phyloP scores from a whole-genome alignment of 2,888 invertebrate species.

The Oxyscelio sp. region DNA sequence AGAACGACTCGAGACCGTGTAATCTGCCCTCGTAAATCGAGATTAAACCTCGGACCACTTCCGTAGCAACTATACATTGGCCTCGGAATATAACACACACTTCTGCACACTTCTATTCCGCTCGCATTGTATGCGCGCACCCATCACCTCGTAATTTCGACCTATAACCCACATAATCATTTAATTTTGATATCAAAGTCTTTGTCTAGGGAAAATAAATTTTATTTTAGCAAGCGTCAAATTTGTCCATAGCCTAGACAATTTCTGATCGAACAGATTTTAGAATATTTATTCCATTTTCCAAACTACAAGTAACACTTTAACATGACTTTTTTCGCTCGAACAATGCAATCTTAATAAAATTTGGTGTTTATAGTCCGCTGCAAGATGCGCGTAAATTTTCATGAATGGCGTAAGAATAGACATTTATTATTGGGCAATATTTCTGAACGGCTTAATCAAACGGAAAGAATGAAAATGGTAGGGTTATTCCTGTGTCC shows the following conservation, averaged over 20 bases:
- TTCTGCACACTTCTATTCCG: conserved; percentile 33
- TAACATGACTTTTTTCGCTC: no score
- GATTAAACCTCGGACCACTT: conserved; percentile 69
- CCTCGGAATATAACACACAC: conserved; percentile 49
- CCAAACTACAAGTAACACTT: no score
- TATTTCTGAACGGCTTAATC: conserved; percentile 3
- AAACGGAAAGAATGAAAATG: conserved; percentile 12
- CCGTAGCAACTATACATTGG: conserved; percentile 55
- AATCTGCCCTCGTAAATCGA: conserved; percentile 70
- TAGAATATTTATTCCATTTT: no score
- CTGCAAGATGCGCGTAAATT: conserved; percentile 1
- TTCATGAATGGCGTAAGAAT: conserved; percentile 10
- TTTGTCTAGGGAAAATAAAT: no score
- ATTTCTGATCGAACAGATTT: no score
- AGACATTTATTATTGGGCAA: background rate
- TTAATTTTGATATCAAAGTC: conserved; percentile 29
- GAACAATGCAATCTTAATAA: no score
- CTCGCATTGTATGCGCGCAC: conserved; percentile 6
- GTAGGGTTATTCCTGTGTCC: conserved; percentile 47
- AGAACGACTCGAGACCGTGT: conserved; percentile 67
- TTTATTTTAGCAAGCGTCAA: no score
- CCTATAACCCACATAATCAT: conserved; percentile 39
- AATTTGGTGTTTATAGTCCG: no score
- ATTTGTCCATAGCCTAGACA: no score
- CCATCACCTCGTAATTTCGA: conserved; percentile 45